A percentile compares a stretch with the other conserved stretches of the same genome.
phyloP scores from a whole-genome alignment of 2,797 vertebrate species.

The Tinamus major region DNA sequence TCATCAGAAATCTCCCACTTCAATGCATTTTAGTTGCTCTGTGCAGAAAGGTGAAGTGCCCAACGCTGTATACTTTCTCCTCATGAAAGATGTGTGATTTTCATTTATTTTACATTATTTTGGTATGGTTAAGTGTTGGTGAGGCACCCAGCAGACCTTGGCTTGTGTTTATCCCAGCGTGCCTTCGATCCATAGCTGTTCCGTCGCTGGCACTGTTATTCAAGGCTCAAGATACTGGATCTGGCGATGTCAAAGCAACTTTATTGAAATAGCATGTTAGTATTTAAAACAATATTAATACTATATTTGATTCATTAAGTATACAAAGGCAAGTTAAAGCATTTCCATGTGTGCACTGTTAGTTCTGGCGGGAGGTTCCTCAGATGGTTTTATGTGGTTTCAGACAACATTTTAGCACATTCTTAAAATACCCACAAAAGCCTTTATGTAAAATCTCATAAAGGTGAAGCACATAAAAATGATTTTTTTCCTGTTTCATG shows the following conservation, averaged over 20 bases:
- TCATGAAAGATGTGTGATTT: not conserved
- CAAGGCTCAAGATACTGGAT: not conserved
- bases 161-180: not conserved
- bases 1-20: not conserved
- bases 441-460: slow-evolving; percentile 84
- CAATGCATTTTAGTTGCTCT: not conserved
- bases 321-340: slow-evolving; percentile 74
- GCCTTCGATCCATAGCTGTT: not conserved
- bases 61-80: not conserved
- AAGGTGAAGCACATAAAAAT: slow-evolving; percentile 79
- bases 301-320: slow-evolving; percentile 79
- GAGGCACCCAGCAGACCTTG: not conserved
- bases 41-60: not conserved
- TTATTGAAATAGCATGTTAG: slow-evolving; percentile 73
- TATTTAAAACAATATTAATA: slow-evolving; percentile 79
- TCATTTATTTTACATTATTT: not conserved
- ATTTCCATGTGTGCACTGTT: slow-evolving; percentile 81
- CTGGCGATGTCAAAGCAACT: slow-evolving; percentile 36
- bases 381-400: slow-evolving; percentile 79
- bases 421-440: slow-evolving; percentile 86
- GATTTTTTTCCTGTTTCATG: slow-evolving; percentile 71
- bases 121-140: not conserved
- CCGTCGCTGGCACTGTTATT: not conserved
- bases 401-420: slow-evolving; percentile 84
- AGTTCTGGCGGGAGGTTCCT: slow-evolving; percentile 74